Percentiles rank a stretch among this genome's conserved stretches.
phyloP scores from a whole-genome alignment of 2,113 vertebrate genomes.

The Ifrita kowaldi region DNA sequence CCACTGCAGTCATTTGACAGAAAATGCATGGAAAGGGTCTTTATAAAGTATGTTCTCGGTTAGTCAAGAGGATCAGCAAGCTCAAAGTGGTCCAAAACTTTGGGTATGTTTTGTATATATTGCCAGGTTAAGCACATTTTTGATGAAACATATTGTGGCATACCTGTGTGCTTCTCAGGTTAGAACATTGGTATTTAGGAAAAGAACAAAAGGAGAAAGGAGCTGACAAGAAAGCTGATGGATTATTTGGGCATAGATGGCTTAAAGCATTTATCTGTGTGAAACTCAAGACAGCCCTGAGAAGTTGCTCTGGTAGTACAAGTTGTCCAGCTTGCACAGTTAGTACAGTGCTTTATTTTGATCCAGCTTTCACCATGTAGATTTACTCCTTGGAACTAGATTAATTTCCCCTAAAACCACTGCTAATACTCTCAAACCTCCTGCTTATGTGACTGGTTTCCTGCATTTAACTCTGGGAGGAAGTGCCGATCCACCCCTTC shows the following conservation, averaged over 20 bases:
- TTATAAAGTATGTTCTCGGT: neutral
- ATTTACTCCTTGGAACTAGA: neutral
- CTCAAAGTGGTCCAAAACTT: neutral
- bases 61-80: neutral
- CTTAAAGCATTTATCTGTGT: neutral
- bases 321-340: neutral
- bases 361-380: neutral
- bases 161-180: neutral
- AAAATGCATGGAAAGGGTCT: neutral
- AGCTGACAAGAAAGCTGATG: neutral
- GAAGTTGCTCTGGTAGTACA: neutral
- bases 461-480: slow-evolving; percentile 22
- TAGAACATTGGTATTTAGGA: neutral
- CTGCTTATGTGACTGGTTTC: slow-evolving; percentile 45
- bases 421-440: slow-evolving; percentile 31
- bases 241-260: neutral
- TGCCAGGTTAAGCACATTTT: neutral
- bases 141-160: neutral
- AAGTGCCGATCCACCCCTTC: neutral
- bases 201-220: neutral
- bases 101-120: neutral
- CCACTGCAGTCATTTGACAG: neutral
- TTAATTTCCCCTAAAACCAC: slow-evolving; percentile 22
- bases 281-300: neutral
- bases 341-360: neutral